Evolutionary conservation across 2,797 vertebrate genomes (phyloP).

Genomic region (Selene dorsalis): DNA sequence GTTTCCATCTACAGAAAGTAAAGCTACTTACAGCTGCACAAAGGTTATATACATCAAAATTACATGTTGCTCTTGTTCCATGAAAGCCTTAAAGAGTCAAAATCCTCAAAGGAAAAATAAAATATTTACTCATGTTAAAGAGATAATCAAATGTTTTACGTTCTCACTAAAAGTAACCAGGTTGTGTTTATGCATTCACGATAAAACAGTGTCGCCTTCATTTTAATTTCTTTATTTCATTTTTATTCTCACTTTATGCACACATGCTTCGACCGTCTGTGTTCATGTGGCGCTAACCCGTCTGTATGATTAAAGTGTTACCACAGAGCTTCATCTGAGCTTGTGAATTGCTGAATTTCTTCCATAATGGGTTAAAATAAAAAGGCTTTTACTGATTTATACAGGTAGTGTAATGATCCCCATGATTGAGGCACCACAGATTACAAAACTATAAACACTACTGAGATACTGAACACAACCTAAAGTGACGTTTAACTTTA

Average conservation of each 20-base stretch:
- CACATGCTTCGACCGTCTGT: conserved; percentile 9
- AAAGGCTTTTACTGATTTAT: neutral
- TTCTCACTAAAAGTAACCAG: neutral
- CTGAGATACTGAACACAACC: neutral
- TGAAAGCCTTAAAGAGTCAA: neutral
- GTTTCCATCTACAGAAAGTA: neutral
- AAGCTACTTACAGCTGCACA: neutral
- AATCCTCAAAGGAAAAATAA: neutral
- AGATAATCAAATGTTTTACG: neutral
- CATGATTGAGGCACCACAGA: neutral
- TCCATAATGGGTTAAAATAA: neutral
- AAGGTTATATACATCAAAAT: neutral
- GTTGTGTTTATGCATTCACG: neutral
- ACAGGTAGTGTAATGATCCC: neutral
- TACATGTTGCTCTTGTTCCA: neutral
- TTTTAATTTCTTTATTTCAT: neutral
- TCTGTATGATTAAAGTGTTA: conserved; percentile 53
- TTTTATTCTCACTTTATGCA: conserved; percentile 18
- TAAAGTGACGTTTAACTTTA: neutral
- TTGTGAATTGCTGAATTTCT: conserved; percentile 20
- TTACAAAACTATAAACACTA: neutral
- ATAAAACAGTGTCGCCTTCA: neutral
- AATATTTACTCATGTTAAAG: neutral
- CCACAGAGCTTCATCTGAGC: conserved; percentile 18
- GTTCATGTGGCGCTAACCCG: conserved; percentile 45